Evolutionary conservation across 2,113 vertebrate species (phyloP).

Genomic region (Crotalus tigris): DNA sequence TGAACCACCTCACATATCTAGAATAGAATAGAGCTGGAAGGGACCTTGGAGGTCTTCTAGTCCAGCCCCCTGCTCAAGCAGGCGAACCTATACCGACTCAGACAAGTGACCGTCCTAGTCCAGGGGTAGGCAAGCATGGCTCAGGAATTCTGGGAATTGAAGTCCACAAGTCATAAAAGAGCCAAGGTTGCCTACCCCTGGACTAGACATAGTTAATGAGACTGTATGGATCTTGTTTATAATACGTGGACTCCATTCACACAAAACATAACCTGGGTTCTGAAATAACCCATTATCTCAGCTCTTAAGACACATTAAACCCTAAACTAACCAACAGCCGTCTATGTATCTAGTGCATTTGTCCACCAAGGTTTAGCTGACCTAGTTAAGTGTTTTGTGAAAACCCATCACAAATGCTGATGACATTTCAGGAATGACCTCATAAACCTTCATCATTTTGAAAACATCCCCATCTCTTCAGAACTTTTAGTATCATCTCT

Average conservation of each 20-base stretch:
- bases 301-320: background rate
- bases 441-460: background rate
- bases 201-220: too few species aligned
- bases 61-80: too few species aligned
- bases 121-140: too few species aligned
- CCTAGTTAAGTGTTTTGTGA: background rate
- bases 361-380: background rate
- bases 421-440: background rate
- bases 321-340: too few species aligned
- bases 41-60: too few species aligned
- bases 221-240: background rate
- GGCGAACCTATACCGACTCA: too few species aligned
- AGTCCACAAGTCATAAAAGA: too few species aligned
- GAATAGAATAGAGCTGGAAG: too few species aligned
- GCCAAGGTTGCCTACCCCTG: too few species aligned
- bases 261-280: background rate
- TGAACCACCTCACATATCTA: too few species aligned
- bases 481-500: background rate
- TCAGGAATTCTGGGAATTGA: too few species aligned
- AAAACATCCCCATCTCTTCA: background rate
- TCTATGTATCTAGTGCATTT: background rate
- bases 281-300: background rate
- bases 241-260: background rate
- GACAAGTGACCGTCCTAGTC: too few species aligned
- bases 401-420: background rate